Evolutionary conservation across 1,140 invertebrate genomes (phyloP), one percentile per base, ranked within the genome.

Genomic region (Drosophila quadrilineata): DNA sequence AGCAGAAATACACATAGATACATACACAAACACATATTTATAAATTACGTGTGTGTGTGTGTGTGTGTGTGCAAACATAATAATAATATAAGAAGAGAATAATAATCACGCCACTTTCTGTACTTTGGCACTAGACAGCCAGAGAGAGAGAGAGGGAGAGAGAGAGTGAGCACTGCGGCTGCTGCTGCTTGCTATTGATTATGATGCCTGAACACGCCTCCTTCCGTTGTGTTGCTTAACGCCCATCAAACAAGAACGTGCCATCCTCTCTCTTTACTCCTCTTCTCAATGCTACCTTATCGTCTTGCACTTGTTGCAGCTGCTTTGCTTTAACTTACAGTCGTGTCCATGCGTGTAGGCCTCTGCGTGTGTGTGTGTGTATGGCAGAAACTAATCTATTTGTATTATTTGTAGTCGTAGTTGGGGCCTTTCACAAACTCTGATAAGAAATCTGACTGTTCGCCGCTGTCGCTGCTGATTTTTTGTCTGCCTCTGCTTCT

Each of bases 81-180:
- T 76, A 72, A 76, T 69, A 62, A 58, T 52, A 59, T 52, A 53
- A 59, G 46, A 59, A 72, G 40, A 64, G 76, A 74, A 76, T 75
- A 82, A 84, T 75, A 84, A 84, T 84, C 77, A 84, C 77, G 77
- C 77, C 77, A 84, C 74, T 85, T 85, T 65, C 31, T 77, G 77
- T 66, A 84, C 77, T 84, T 84, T 84, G 48, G 36, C 59, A 68
- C 65, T 63, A 22, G 28, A 3, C 12, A n/a, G n/a, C n/a, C n/a
- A n/a, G n/a, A n/a, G n/a, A n/a, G 26, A 41, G 36, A 40, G 36
- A 54, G 29, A 19, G 16, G 50, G 16, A 22, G 35, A 2, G 17
- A 12, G n/a, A 17, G 10, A 24, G 19, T 22, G 40, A 21, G 21
- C n/a, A 22, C 40, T n/a, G 21, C 21, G 33, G 50, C 33, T 24